Evolutionary conservation across 2,888 invertebrate genomes (phyloP).

Genomic region (Diabrotica balteata): DNA sequence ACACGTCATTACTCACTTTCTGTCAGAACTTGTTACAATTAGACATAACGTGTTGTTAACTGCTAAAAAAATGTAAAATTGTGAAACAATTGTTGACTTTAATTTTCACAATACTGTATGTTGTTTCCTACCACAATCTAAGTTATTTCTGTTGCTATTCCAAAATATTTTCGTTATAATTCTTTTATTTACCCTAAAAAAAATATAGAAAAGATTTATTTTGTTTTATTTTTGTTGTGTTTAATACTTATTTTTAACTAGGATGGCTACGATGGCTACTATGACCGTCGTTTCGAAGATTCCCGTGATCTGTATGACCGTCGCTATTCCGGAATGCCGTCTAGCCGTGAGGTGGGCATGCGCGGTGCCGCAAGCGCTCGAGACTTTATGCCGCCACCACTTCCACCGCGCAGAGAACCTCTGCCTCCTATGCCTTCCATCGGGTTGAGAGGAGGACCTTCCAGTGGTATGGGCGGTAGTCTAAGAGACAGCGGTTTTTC

Average conservation of each 20-base stretch:
- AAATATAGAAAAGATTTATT: too few relatives aligned
- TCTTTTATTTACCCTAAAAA: too few relatives aligned
- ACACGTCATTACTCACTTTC: too few relatives aligned
- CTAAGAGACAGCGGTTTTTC: slow-evolving; percentile 71
- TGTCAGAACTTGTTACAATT: too few relatives aligned
- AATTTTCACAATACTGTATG: too few relatives aligned
- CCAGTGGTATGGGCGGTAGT: slow-evolving; percentile 69
- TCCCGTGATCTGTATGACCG: slow-evolving; percentile 82
- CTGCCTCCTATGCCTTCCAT: slow-evolving; percentile 75
- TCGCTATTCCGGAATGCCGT: slow-evolving; percentile 71
- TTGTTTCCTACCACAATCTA: too few relatives aligned
- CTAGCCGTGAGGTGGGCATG: slow-evolving; percentile 57
- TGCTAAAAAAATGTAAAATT: too few relatives aligned
- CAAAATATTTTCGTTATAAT: too few relatives aligned
- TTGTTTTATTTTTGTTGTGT: too few relatives aligned
- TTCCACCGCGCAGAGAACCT: slow-evolving; percentile 75
- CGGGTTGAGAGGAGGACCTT: slow-evolving; percentile 65
- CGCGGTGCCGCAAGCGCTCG: slow-evolving; percentile 62
- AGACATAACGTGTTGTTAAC: too few relatives aligned
- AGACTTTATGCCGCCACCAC: slow-evolving; percentile 76
- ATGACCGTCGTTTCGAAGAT: slow-evolving; percentile 82
- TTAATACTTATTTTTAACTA: slow-evolving; percentile 43
- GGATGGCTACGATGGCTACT: slow-evolving; percentile 81
- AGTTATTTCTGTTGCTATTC: too few relatives aligned
- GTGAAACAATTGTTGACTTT: too few relatives aligned